Percentiles rank a stretch among this genome's conserved stretches.
These are phyloP conservation scores for Julus scanicus DNA, from an alignment of 2,888 invertebrate genomes.

Conservation along the genomic window DNA sequence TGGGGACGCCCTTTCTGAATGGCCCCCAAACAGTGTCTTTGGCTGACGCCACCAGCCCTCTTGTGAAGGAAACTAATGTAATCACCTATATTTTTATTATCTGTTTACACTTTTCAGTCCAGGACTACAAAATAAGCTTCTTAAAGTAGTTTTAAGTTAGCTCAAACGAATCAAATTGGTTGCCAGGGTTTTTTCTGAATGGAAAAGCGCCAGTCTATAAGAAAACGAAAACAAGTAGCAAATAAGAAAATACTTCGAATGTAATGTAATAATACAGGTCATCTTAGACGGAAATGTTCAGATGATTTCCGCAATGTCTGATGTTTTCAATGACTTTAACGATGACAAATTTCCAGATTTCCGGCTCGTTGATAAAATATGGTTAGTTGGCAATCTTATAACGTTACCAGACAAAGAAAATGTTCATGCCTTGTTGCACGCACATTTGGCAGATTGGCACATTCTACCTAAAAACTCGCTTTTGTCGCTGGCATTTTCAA, in stretches of 20 bases:
- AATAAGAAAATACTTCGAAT: background rate
- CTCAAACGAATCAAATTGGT: too few species aligned
- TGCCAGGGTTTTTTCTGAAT: background rate
- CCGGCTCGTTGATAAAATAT: background rate
- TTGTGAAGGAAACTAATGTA: too few species aligned
- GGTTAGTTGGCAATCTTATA: slow-evolving; percentile 20
- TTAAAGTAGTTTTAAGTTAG: too few species aligned
- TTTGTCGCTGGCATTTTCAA: background rate
- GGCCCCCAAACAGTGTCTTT: too few species aligned
- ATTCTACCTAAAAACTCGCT: background rate
- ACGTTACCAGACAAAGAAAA: background rate
- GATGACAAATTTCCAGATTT: background rate
- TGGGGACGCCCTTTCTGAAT: too few species aligned
- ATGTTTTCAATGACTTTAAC: background rate
- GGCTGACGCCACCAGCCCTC: too few species aligned
- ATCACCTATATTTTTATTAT: too few species aligned
- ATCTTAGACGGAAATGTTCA: background rate
- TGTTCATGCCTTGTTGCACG: background rate
- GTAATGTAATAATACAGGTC: background rate
- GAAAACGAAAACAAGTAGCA: background rate
- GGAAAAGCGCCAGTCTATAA: background rate
- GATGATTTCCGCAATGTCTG: background rate
- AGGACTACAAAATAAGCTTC: too few species aligned
- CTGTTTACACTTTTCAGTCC: too few species aligned
- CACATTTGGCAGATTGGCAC: background rate